Conservation (phyloP, 1,140 invertebrate genomes). For the Drosophila albomicans region DNA sequence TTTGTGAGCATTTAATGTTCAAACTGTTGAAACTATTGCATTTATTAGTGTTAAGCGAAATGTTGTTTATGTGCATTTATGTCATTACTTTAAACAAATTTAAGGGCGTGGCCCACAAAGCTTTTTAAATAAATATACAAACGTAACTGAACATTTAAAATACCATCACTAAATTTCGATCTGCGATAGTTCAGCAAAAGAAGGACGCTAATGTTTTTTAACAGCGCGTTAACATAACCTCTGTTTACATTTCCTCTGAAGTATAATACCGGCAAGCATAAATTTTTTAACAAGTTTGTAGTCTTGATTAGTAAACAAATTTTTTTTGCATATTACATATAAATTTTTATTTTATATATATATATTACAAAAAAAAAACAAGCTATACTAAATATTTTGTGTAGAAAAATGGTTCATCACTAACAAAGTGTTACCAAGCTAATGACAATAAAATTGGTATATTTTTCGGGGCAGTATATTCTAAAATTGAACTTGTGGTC, state of each 20-base stretch:
- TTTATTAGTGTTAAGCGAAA: constrained; percentile 73
- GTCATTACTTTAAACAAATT: constrained; percentile 14
- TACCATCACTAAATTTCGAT: constrained; percentile 7
- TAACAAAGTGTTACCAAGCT: background rate
- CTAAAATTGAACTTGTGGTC: background rate
- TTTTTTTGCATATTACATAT: background rate
- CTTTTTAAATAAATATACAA: constrained; percentile 30
- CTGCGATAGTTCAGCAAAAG: background rate
- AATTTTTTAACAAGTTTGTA: background rate
- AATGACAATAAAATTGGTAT: background rate
- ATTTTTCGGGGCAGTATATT: background rate
- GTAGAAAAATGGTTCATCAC: background rate
- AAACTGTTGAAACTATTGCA: constrained; percentile 74
- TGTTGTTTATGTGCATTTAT: constrained; percentile 36
- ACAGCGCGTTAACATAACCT: constrained; percentile 18
- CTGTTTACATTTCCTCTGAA: background rate
- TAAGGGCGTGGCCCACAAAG: constrained; percentile 5
- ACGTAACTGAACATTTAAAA: constrained; percentile 12
- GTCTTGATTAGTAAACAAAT: background rate
- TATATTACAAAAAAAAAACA: background rate
- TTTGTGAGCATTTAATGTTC: constrained; percentile 72
- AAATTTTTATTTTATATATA: too few species aligned
- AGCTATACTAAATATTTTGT: background rate
- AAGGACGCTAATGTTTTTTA: background rate
- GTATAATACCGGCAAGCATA: too few species aligned